These are phyloP conservation scores for Melipona beecheii DNA, from an alignment of 2,888 invertebrate genomes.

Conservation along the genomic window DNA sequence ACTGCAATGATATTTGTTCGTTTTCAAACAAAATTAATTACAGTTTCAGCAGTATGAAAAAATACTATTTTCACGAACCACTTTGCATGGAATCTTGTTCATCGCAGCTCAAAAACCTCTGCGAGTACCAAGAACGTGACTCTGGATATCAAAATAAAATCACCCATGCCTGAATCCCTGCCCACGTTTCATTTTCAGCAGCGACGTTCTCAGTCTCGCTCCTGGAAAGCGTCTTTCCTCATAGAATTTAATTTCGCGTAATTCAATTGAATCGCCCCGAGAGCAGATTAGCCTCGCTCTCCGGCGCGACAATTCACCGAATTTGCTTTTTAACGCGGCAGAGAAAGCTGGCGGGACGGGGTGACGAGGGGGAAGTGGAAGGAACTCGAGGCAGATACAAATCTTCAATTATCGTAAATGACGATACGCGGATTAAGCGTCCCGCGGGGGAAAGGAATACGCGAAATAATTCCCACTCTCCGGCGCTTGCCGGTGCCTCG, in stretches of 20 bases:
- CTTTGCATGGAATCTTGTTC: too few species aligned
- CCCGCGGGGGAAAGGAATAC: slow-evolving; percentile 20
- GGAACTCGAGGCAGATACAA: slow-evolving; percentile 23
- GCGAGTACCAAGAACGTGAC: background rate
- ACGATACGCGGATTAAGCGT: slow-evolving; percentile 52
- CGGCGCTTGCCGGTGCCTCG: slow-evolving; percentile 13
- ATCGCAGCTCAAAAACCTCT: too few species aligned
- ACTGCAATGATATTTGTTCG: too few species aligned
- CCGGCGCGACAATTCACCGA: slow-evolving; percentile 9
- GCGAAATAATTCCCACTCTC: slow-evolving; percentile 41
- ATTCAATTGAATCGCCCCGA: slow-evolving; percentile 10
- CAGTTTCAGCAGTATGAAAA: too few species aligned
- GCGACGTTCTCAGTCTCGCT: background rate
- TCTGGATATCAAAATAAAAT: background rate
- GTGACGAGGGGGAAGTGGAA: background rate
- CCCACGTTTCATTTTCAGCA: background rate
- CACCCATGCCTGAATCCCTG: background rate
- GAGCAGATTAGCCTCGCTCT: background rate
- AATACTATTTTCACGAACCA: too few species aligned
- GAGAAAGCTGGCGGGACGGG: background rate
- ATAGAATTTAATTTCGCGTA: slow-evolving; percentile 30
- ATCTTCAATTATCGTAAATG: slow-evolving; percentile 55
- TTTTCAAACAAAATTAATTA: too few species aligned
- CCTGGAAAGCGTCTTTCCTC: background rate
- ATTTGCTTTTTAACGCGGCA: background rate